Conservation (phyloP, 2,888 invertebrate species). For the Gastrophysa polygoni region DNA sequence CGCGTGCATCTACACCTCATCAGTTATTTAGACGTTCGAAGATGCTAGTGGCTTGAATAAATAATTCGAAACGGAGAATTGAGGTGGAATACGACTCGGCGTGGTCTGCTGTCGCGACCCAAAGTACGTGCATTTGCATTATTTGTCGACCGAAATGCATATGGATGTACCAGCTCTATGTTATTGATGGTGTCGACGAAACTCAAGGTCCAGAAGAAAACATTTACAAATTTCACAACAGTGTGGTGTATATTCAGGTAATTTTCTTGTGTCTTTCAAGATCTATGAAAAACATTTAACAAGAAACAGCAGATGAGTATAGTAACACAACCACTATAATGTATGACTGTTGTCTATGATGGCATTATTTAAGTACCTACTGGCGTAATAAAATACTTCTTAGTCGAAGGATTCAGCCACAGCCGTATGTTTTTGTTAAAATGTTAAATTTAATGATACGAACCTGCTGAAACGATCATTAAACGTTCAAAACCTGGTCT, state of each 20-base stretch:
- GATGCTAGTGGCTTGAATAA: constrained; percentile 31
- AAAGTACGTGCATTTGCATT: neutral
- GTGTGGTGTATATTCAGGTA: too few relatives aligned
- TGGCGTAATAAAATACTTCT: neutral
- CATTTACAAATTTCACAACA: too few relatives aligned
- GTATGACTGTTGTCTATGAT: too few relatives aligned
- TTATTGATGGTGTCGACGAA: too few relatives aligned
- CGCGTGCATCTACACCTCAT: constrained; percentile 30
- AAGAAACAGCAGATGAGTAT: too few relatives aligned
- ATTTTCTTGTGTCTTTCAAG: too few relatives aligned
- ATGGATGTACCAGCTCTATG: too few relatives aligned
- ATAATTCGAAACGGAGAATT: constrained; percentile 17
- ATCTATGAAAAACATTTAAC: too few relatives aligned
- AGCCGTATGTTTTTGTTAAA: neutral
- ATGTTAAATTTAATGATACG: constrained; percentile 3
- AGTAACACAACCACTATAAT: too few relatives aligned
- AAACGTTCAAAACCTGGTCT: neutral
- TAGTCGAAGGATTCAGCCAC: neutral
- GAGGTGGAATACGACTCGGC: neutral
- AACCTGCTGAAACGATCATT: constrained; percentile 7
- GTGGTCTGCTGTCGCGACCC: neutral
- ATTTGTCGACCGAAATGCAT: too few relatives aligned
- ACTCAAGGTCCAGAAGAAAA: too few relatives aligned
- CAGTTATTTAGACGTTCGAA: constrained; percentile 28
- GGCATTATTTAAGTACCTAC: neutral